Evolutionary conservation across 2,797 vertebrate species (phyloP), one percentile per base, ranked within the genome.

Genomic region (Phrynocephalus vlangalii): DNA sequence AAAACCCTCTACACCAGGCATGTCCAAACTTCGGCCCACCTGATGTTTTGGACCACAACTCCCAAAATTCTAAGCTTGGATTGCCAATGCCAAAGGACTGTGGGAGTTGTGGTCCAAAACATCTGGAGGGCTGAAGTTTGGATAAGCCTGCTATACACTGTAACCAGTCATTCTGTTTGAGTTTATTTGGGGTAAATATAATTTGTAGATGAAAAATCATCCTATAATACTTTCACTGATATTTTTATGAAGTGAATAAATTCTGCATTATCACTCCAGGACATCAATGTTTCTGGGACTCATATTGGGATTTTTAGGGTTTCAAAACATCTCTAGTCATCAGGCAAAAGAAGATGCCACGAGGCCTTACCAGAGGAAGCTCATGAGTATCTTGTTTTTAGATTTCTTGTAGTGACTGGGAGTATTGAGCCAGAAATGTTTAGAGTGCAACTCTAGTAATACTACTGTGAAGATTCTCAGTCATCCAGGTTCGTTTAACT

Each of bases 331-430:
- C 33, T 88, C 68, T 73, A 52, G 50, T 66, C 20, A 72, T 33
- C 28, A 73, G 30, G 76, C 24, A 63, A 79, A 88, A 84, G 16
- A 84, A 63, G 48, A 79, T 15, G n/a, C 30, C 75, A 28, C 71
- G 10, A 83, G 67, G 66, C 33, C 22, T 83, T 71, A 30, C 10
- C 24, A 60, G 10, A 83, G 67, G 50, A 22, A 81, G 67, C 33
- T 26, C 1, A 48, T 24, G 28, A 24, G 38, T 48, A 30, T 13
- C 6, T 79, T 79, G 15, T 72, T 73, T 88, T 88, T 80, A 73
- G 3, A 73, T 63, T 72, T 79, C 26, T 71, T 20, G 71, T 38
- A 79, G 6, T 67, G 60, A 66, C 18, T 24, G 66, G 13, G 30
- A 71, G 26, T 71, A 60, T 70, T 52, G 63, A 44, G 56, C 50